These are phyloP conservation scores for Streblospio benedicti DNA, from an alignment of 1,140 invertebrate genomes.

Conservation along the genomic window DNA sequence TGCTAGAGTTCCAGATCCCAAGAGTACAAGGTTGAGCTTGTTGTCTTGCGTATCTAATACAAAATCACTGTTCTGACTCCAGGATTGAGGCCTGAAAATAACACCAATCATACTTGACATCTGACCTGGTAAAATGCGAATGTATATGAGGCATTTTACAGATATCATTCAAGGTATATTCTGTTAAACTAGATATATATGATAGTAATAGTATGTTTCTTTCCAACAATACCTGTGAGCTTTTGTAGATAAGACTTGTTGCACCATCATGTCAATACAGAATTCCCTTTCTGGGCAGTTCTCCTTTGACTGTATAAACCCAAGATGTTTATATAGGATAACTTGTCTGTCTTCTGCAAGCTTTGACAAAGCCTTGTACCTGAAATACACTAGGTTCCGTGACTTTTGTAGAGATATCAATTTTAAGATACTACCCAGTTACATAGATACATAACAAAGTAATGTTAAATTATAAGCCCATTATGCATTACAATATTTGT, in stretches of 20 bases:
- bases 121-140: too few relatives aligned
- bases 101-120: conserved; percentile 17
- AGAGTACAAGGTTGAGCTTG: conserved; percentile 56
- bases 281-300: conserved; percentile 77
- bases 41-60: conserved; percentile 59
- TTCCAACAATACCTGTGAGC: conserved; percentile 55
- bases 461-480: too few relatives aligned
- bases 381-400: conserved; percentile 32
- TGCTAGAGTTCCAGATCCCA: conserved; percentile 67
- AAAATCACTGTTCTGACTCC: conserved; percentile 61
- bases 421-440: too few relatives aligned
- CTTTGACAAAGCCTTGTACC: conserved; percentile 84
- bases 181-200: too few relatives aligned
- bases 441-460: too few relatives aligned
- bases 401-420: too few relatives aligned
- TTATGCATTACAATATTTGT: too few relatives aligned
- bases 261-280: conserved; percentile 80
- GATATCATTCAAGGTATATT: too few relatives aligned
- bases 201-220: too few relatives aligned
- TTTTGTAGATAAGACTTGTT: conserved; percentile 63
- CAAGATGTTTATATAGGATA: conserved; percentile 87
- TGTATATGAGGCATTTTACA: too few relatives aligned
- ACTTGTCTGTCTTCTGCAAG: conserved; percentile 88
- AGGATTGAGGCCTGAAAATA: conserved; percentile 55
- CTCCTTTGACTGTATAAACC: conserved; percentile 88